Evolutionary conservation across 2,888 invertebrate species (phyloP).

Genomic region (Slavum lentiscoides): DNA sequence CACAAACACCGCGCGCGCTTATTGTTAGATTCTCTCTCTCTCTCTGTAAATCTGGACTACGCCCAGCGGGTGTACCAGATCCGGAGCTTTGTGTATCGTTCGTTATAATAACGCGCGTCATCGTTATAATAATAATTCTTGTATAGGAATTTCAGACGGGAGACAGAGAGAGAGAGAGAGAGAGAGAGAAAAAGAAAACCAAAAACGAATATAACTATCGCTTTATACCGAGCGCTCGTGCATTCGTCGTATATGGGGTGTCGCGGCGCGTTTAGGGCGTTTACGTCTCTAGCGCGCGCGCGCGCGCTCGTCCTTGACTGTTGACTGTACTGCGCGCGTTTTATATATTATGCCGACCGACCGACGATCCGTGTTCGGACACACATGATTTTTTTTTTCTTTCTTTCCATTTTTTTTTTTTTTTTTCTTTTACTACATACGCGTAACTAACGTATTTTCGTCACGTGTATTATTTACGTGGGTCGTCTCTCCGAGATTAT

Average conservation of each 20-base stretch:
- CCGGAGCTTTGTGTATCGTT: constrained; percentile 32
- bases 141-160: neutral
- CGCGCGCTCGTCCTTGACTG: constrained; percentile 18
- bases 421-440: too few species aligned
- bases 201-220: constrained; percentile 1
- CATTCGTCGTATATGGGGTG: constrained; percentile 34
- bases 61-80: constrained; percentile 24
- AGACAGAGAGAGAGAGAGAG: too few species aligned
- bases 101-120: neutral
- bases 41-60: constrained; percentile 42
- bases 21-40: constrained; percentile 37
- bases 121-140: neutral
- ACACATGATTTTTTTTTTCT: too few species aligned
- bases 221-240: neutral
- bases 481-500: too few species aligned
- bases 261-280: constrained; percentile 13
- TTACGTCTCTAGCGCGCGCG: neutral
- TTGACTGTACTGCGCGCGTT: too few species aligned
- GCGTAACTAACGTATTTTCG: too few species aligned
- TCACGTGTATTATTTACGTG: too few species aligned
- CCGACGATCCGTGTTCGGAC: too few species aligned
- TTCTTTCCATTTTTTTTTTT: too few species aligned
- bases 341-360: too few species aligned
- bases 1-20: neutral
- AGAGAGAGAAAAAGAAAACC: neutral